Base-by-base conservation (phyloP, 1,140 invertebrate genomes). In the Megalonaias nervosa region DNA sequence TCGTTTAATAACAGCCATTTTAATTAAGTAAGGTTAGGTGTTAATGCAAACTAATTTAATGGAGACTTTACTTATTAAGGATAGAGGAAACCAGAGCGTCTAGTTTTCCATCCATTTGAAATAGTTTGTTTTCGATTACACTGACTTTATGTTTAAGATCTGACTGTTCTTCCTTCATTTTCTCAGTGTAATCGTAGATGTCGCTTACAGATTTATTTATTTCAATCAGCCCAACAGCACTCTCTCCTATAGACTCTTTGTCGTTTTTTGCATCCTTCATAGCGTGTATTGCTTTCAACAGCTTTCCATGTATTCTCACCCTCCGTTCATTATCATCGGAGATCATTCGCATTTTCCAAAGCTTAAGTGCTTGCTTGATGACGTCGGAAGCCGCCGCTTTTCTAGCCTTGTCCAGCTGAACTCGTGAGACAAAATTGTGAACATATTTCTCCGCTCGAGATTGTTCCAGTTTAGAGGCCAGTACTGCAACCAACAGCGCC, bases 401-500 rank as follows among this genome's bases (percentile, higher is more conserved):
- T 38, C 81, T 71, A 55, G 81, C 67, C 67, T 87, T 85, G 56
- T 84, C 84, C 11, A 87, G 77, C 75, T 85, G 83, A 15, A 85
- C 81, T 19, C 83, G 75, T 23, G 81, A 77, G 4, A 85, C 80
- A 76, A 87, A 87, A 64, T 81, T 85, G 68, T 85, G 82, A 9
- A 87, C 86, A 69, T 87, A 87, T 74, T 85, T 84, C 75, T 87
- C 86, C 38, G 85, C 79, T 61, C 86, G 74, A 2, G 81, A 81
- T 66, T 86, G 84, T 68, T 87, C 86, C n/a, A 87, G 67, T 80
- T 85, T 86, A 62, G 74, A 71, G 38, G 84, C 86, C n/a, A 89
- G 78, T 14, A 90, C 89, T 57, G 89, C 89, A 2, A 90, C 89
- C 19, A 89, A 79, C 14, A 89, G 77, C 15, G 88, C 88, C 13